Evolutionary conservation across 2,797 vertebrate genomes (phyloP).

Genomic region (Aplochiton taeniatus): DNA sequence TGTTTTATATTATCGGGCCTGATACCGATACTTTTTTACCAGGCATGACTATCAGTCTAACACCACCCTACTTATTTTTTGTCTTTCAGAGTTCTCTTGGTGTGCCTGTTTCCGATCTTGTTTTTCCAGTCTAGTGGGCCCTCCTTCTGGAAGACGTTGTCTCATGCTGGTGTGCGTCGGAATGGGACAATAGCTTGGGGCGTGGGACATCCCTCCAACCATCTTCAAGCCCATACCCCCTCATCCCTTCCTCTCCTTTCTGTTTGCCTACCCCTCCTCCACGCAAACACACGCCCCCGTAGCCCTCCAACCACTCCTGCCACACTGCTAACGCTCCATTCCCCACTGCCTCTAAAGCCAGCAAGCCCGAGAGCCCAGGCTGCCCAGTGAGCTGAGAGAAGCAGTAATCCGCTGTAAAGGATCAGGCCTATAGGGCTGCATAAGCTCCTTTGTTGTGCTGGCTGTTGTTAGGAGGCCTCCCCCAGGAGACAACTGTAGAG

Average conservation of each 20-base stretch:
- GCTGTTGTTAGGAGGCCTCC: conserved; percentile 55
- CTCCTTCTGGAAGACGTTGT: conserved; percentile 9
- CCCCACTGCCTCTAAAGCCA: conserved; percentile 36
- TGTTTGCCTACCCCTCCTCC: conserved; percentile 21
- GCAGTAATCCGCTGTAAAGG: conserved; percentile 56
- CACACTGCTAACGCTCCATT: conserved; percentile 43
- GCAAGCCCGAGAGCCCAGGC: background rate
- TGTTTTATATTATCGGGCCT: no score
- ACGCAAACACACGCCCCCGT: conserved; percentile 19
- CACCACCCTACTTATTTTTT: conserved; percentile 33
- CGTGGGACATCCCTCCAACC: conserved; percentile 34
- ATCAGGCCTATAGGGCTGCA: conserved; percentile 39
- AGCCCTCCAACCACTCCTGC: conserved; percentile 45
- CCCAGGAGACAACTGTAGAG: conserved; percentile 37
- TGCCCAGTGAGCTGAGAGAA: conserved; percentile 26
- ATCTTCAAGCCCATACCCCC: conserved; percentile 9
- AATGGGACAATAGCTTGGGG: conserved; percentile 48
- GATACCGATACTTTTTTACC: no score
- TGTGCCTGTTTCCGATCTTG: conserved; percentile 31
- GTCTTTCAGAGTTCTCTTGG: conserved; percentile 55
- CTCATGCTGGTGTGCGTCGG: conserved; percentile 33
- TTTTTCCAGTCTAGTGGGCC: conserved; percentile 25
- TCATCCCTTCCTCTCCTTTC: conserved; percentile 4
- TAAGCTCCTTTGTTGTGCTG: conserved; percentile 54
- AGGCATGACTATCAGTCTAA: conserved; percentile 1